phyloP scores from a whole-genome alignment of 1,140 invertebrate genomes.

The Tetramorium alpestre region DNA sequence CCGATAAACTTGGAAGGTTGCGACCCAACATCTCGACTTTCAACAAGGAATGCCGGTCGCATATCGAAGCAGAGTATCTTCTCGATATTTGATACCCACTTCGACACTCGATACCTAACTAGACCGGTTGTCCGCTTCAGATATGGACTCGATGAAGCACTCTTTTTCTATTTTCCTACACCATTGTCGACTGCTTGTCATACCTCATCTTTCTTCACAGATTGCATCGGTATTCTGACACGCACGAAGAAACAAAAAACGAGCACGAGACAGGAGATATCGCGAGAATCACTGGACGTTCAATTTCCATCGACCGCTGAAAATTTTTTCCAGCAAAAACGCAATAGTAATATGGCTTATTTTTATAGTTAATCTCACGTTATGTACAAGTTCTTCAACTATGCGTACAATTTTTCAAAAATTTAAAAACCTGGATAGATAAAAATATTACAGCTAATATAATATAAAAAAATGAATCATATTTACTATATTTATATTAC shows the following conservation, averaged over 20 bases:
- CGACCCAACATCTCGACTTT: constrained; percentile 18
- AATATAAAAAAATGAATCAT: background rate
- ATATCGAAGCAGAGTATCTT: constrained; percentile 29
- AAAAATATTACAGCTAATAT: background rate
- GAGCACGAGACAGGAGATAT: background rate
- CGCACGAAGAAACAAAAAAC: constrained; percentile 11
- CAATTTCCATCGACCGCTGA: background rate
- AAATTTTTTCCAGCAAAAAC: background rate
- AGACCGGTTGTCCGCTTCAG: constrained; percentile 60
- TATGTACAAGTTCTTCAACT: background rate
- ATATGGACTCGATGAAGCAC: constrained; percentile 26
- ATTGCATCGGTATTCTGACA: background rate
- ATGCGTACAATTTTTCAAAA: background rate
- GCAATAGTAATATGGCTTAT: constrained; percentile 2
- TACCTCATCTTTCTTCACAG: constrained; percentile 48
- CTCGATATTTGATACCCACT: constrained; percentile 55
- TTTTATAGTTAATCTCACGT: background rate
- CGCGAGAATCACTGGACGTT: background rate
- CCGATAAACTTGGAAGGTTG: constrained; percentile 19
- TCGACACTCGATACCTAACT: constrained; percentile 75
- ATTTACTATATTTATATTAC: background rate
- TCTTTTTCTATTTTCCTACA: constrained; percentile 59
- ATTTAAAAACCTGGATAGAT: background rate
- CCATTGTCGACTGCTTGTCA: constrained; percentile 65
- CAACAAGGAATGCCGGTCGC: constrained; percentile 42